Base-by-base conservation (phyloP, 2,113 vertebrate genomes). In the Corydoras sp. region DNA sequence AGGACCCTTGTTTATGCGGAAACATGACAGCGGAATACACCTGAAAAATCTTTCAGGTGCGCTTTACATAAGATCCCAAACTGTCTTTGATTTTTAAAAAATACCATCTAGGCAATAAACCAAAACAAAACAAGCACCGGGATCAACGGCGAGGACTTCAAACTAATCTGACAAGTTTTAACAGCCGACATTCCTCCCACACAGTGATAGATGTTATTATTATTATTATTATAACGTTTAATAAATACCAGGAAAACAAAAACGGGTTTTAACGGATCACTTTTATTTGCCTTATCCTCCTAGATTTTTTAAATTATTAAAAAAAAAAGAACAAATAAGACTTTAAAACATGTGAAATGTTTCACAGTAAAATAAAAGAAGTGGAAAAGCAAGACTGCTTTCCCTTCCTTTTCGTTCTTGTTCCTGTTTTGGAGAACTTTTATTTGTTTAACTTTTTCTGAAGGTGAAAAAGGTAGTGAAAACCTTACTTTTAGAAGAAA, bases 391-490 rank as follows among this genome's bases (percentile, higher is more conserved):
- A 11, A 18, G 4, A 62, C 10, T 50, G 30, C 15, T 72, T 64
- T 58, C 70, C 30, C 18, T 65, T 64, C 51, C 51, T 72, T 58
- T 32, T 72, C 35, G 2, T 43, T 43, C 35, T 43, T 43, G 35
- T 43, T 43, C 35, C 35, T 43, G 35, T 43, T 43, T 43, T 43
- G 15, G 18, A 64, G 49, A 30, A 15, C 51, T 61, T 32, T 18
- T 0, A 0, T 35, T 64, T 62, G 51, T 9, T 43, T 32, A 6
- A 43, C 35, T 43, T 43, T 4, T 54, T 62, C 6, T 9, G 14
- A 53, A 53, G 3, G 18, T 24, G 18, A 24, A 71, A 63, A 54
- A 18, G 62, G 68, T 62, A 53, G 58, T 71, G 59, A 65, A 72
- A 64, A 6, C 10, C 13, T 64, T 15, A 64, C n/a, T 14, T 64